Evolutionary conservation across 2,888 invertebrate species (phyloP).

Genomic region (Troglohyphantes excavatus): DNA sequence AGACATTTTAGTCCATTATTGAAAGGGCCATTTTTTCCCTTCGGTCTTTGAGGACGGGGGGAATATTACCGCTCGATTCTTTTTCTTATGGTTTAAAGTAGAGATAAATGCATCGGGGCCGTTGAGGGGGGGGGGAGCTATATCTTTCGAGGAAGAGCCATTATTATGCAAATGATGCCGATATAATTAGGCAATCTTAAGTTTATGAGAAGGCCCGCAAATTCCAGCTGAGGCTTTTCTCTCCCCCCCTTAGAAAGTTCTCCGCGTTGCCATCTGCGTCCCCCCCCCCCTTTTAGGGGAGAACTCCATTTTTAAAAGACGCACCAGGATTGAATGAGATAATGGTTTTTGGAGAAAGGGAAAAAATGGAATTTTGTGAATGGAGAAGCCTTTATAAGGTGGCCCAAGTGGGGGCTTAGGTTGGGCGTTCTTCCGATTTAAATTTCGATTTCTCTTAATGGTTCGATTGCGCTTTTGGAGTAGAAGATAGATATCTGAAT

Average conservation of each 20-base stretch:
- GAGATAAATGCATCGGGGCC: slow-evolving; percentile 74
- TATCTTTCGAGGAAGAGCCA: slow-evolving; percentile 65
- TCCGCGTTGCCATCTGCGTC: slow-evolving; percentile 75
- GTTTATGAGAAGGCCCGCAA: slow-evolving; percentile 71
- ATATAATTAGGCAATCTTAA: slow-evolving; percentile 78
- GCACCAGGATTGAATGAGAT: slow-evolving; percentile 37
- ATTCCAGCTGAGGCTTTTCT: slow-evolving; percentile 71
- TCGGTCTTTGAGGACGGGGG: background rate
- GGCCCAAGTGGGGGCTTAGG: background rate
- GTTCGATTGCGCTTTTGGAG: slow-evolving; percentile 21
- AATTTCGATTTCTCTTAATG: slow-evolving; percentile 64
- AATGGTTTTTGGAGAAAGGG: slow-evolving; percentile 70
- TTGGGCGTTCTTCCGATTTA: slow-evolving; percentile 45
- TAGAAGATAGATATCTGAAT: slow-evolving; percentile 14
- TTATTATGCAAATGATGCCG: slow-evolving; percentile 78
- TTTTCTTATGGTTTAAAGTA: slow-evolving; percentile 61
- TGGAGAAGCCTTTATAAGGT: background rate
- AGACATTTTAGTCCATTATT: slow-evolving; percentile 78
- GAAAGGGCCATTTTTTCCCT: slow-evolving; percentile 59
- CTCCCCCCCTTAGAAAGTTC: background rate
- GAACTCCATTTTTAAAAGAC: slow-evolving; percentile 74
- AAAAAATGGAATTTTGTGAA: slow-evolving; percentile 45
- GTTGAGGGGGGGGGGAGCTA: slow-evolving; percentile 55
- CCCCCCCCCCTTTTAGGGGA: slow-evolving; percentile 52
- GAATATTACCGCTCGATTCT: slow-evolving; percentile 47